Conservation (phyloP, 2,113 vertebrate species). For the Felis catus region DNA sequence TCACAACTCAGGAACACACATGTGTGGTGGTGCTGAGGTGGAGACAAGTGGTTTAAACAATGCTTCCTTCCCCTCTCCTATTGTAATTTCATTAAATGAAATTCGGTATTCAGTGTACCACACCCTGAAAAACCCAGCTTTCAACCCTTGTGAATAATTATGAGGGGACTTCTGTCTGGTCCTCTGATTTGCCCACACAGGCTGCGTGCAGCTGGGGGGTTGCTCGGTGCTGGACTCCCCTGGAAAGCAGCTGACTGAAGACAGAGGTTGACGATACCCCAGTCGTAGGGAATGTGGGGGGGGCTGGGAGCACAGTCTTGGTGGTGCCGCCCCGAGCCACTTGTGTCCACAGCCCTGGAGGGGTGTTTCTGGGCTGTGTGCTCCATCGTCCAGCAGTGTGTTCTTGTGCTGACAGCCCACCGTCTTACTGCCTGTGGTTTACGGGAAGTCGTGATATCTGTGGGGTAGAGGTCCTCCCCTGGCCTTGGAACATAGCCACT, state of each 20-base stretch:
- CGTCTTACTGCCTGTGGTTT: not conserved
- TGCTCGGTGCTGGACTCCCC: rapidly evolving
- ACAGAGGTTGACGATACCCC: rapidly evolving
- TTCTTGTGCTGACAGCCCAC: not conserved
- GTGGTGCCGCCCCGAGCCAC: rapidly evolving
- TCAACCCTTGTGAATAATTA: not conserved
- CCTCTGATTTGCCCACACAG: not conserved
- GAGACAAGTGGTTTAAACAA: not conserved
- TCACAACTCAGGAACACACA: not conserved
- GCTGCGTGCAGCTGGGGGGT: no score
- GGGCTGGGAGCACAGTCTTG: not conserved
- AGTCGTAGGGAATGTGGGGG: not conserved
- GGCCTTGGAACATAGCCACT: not conserved
- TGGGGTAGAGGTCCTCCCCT: not conserved
- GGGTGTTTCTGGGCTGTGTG: not conserved
- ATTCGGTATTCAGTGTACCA: not conserved
- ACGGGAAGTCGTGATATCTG: not conserved
- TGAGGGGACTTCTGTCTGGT: not conserved
- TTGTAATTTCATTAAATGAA: conserved; percentile 11
- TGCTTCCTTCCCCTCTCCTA: not conserved
- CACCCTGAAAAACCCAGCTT: not conserved
- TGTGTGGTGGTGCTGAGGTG: not conserved
- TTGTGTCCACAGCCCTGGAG: not conserved
- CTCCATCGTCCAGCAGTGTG: not conserved
- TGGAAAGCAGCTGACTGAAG: not conserved